These are phyloP conservation scores for Rhynchonycteris naso DNA, from an alignment of 2,797 vertebrate species.

Conservation along the genomic window DNA sequence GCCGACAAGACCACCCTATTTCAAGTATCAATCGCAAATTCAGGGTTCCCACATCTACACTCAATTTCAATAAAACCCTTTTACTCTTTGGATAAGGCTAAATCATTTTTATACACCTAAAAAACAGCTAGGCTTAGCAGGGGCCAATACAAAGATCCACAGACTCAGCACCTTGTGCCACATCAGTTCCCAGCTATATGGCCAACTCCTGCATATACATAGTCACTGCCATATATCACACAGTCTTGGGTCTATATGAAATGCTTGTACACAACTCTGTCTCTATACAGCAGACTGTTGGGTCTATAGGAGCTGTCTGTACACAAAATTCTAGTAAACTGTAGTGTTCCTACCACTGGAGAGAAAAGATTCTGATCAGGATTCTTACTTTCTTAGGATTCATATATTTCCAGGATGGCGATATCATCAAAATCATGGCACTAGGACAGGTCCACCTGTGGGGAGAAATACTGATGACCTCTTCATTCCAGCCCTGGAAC, in stretches of 20 bases:
- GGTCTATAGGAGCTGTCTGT: neutral
- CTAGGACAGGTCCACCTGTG: neutral
- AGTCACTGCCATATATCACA: neutral
- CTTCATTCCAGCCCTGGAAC: neutral
- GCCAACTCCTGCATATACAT: neutral
- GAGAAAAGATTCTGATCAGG: neutral
- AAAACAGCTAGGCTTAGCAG: neutral
- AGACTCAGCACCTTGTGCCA: neutral
- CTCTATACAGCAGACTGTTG: neutral
- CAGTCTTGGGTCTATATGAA: neutral
- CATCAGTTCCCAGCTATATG: too few species aligned
- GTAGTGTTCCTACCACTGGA: neutral
- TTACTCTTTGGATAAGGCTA: neutral
- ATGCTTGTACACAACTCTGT: neutral
- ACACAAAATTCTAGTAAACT: neutral
- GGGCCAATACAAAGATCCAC: neutral
- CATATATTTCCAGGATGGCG: neutral
- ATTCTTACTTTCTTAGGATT: conserved; percentile 4
- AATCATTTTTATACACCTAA: neutral
- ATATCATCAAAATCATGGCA: neutral
- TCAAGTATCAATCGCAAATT: neutral
- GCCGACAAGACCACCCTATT: neutral
- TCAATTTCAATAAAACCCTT: neutral
- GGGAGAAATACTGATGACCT: neutral
- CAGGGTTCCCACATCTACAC: neutral